Base-by-base conservation (phyloP, 2,888 invertebrate genomes). In the Malacosoma neustria region DNA sequence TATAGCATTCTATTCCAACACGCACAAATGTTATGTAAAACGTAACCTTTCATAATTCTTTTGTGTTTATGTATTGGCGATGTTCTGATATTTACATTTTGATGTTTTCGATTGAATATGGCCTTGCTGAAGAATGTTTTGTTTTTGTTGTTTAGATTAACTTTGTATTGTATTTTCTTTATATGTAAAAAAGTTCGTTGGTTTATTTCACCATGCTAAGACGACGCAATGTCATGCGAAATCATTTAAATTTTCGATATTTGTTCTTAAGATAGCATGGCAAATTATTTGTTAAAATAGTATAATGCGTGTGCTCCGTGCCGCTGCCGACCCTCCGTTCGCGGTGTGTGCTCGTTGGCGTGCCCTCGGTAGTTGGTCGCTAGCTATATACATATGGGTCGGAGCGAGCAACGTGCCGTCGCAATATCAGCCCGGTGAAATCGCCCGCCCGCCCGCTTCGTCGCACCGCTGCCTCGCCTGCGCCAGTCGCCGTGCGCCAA, bases 391-490 rank as follows among this genome's bases (percentile, higher is more conserved):
- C 76, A 71, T 80, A 76, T 77, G 75, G 73, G 74, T 72, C 72
- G 75, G 70, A 70, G 70, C 65, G 66, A 72, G 61, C 61, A 60
- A 72, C 73, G 70, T 75, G 75, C 79, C 79, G 76, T 76, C 81
- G 81, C 81, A 80, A 79, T 82, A 82, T 82, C 81, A 77, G 77
- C 80, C 77, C 84, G 81, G 84, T 84, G 82, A 84, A 82, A 85
- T 82, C 84, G 80, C 79, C 75, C 77, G 77, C 76, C 79, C 81
- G 79, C 81, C 80, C 80, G 79, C 79, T 63, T 67, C 77, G 72
- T 61, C 79, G 69, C 79, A 70, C 76, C 79, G 70, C 80, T 73
- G 75, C 81, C 82, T 77, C 64, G 80, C 77, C 80, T 79, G 84
- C 81, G 81, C 85, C 81, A 82, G 82, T 84, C 82, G 80, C 77